Conservation (phyloP, 2,797 vertebrate genomes). For the Loris lydekkerianus region DNA sequence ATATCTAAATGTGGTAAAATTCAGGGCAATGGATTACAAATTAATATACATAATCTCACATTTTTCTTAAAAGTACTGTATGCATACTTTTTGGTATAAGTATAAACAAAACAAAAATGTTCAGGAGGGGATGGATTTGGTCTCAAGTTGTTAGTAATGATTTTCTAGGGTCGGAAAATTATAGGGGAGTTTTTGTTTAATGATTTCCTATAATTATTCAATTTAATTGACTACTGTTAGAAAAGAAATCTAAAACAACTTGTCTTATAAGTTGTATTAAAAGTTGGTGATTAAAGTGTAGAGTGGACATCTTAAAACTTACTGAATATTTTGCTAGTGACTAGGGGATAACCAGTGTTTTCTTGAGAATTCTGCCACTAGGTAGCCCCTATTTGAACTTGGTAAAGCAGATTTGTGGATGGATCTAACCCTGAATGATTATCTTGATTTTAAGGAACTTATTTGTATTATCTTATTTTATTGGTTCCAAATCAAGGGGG, state of each 20-base stretch:
- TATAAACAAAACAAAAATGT: constrained; percentile 7
- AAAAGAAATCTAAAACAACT: constrained; percentile 20
- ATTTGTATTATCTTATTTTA: constrained; percentile 19
- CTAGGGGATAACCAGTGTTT: background rate
- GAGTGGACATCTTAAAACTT: background rate
- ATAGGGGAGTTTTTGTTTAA: background rate
- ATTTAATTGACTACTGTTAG: background rate
- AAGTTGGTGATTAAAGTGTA: constrained; percentile 9
- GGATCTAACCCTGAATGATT: constrained; percentile 4
- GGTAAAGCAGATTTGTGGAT: background rate
- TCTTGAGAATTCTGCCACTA: constrained; percentile 12
- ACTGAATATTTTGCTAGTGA: constrained; percentile 40
- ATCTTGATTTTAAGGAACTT: background rate
- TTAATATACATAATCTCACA: background rate
- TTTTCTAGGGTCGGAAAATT: constrained; percentile 18
- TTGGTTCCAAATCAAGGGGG: background rate
- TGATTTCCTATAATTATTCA: background rate
- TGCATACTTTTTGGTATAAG: background rate
- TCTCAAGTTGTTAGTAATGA: background rate
- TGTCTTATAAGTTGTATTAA: background rate
- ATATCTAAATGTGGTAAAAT: background rate
- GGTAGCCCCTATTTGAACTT: constrained; percentile 23
- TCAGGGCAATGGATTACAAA: background rate
- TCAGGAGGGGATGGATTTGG: background rate
- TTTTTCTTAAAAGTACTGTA: constrained; percentile 24